Conservation (phyloP, 2,113 vertebrate species). For the Malaclemys terrapin region DNA sequence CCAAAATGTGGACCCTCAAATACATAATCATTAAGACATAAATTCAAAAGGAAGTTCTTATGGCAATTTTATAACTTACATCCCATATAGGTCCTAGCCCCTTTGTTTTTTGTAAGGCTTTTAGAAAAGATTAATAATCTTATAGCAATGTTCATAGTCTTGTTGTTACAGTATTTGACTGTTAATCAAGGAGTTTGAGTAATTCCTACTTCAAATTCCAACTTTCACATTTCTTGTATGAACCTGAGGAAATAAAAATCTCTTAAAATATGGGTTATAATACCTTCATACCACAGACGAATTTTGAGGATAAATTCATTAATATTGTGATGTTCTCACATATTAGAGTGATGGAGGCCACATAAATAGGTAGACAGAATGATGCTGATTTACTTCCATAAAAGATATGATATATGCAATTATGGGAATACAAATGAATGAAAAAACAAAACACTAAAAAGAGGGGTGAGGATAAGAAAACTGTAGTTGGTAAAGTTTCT, state of each 20-base stretch:
- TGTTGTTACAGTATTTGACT: background rate
- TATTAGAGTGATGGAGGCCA: accelerated
- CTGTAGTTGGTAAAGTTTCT: background rate
- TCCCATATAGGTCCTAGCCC: background rate
- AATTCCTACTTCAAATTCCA: background rate
- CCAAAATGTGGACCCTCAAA: background rate
- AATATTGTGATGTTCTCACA: background rate
- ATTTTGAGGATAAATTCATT: background rate
- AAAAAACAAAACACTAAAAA: background rate
- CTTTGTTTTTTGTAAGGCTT: background rate
- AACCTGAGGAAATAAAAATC: background rate
- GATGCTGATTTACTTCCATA: background rate
- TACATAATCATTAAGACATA: accelerated
- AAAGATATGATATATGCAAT: background rate
- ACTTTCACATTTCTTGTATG: background rate
- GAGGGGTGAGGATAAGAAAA: background rate
- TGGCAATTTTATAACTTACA: background rate
- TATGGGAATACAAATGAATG: background rate
- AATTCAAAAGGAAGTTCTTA: background rate
- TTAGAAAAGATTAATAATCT: background rate
- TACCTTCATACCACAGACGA: background rate
- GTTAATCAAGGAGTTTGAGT: background rate
- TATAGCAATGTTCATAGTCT: background rate
- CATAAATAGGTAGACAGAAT: background rate
- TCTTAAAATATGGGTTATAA: background rate